Evolutionary conservation across 1,140 invertebrate genomes (phyloP), one percentile per base, ranked within the genome.

Genomic region (Penaeus vannamei): DNA sequence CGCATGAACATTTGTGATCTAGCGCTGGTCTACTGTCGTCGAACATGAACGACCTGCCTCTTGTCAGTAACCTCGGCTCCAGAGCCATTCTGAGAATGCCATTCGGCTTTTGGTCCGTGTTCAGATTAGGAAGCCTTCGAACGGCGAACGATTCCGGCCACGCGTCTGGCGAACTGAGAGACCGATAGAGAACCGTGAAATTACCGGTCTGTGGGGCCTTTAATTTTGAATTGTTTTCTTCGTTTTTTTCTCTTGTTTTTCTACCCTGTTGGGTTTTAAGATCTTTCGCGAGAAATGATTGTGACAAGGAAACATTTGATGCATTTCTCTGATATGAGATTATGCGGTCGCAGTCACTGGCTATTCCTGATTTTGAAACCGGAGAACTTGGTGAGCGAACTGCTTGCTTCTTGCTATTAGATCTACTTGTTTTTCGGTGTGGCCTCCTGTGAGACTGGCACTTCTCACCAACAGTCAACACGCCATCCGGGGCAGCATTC

Each of bases 141-240:
- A 20, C 42, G 17, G 22, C 22, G n/a, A 77, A 36, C 72, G 19
- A 22, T 26, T 84, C 59, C 17, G 19, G 42, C 82, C 82, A 89
- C 8, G n/a, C 82, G 19, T 85, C 87, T 7, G 87, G 87, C 29
- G 82, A 89, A 66, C 87, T 89, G 23, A 85, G 66, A 20, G 87
- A 89, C 60, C 87, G 62, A 46, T 26, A 61, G 59, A 89, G 59
- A 26, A 26, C 26, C 19, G 7, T 64, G 32, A 60, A 69, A 29
- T 23, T 32, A 26, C 12, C n/a, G 22, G 12, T 32, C 26, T n/a
- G 53, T 53, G 53, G 53, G 53, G 14, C 53, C 53, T 53, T 12
- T 53, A 53, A 12, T 53, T 53, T 53, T 14, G 5, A 0, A 53
- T 62, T 2, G 17, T 26, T 29, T 61, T 84, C 14, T 59, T 29